Evolutionary conservation across 1,140 invertebrate species (phyloP), one percentile per base, ranked within the genome.

Genomic region (Lasaia peninsularis): DNA sequence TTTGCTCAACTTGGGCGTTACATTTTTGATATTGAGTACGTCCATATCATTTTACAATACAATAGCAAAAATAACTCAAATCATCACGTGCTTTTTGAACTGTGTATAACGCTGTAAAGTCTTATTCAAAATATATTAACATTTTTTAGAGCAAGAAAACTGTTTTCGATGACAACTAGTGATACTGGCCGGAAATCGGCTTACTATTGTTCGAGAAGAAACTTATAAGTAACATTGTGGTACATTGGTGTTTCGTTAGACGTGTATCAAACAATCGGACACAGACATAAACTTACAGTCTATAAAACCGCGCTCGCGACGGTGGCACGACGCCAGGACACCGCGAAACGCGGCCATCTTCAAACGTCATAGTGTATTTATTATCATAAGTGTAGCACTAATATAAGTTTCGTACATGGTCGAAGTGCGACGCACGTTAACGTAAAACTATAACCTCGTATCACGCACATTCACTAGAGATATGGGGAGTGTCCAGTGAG

Each of bases 361-460:
- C 67, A 67, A 71, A 71, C 69, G 71, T 73, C 77, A 77, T 69
- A 80, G 77, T 65, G 69, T 75, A 73, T 80, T 86, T 84, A 86
- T 88, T 86, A 86, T 88, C 76, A 86, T 86, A 86, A 88, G 78
- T 86, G 78, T 75, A 80, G 75, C 79, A 84, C 86, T 86, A 86
- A 79, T 75, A 84, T 76, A 79, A 81, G 85, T 85, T 84, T 80
- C 62, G 73, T 75, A 75, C 77, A 71, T 70, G 72, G 72, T 75
- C 70, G 71, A 62, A 67, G 69, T 78, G 80, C 81, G 73, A 71
- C 78, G 77, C 85, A 82, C 83, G 69, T 71, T 62, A 86, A 86
- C 86, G 81, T 88, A 88, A 86, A 88, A 88, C 85, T 88, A 88
- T 88, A 88, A 88, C 83, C 80, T 76, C 69, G 83, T 75, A 69